phyloP scores from a whole-genome alignment of 1,140 invertebrate genomes.

The Caenorhabditis remanei region DNA sequence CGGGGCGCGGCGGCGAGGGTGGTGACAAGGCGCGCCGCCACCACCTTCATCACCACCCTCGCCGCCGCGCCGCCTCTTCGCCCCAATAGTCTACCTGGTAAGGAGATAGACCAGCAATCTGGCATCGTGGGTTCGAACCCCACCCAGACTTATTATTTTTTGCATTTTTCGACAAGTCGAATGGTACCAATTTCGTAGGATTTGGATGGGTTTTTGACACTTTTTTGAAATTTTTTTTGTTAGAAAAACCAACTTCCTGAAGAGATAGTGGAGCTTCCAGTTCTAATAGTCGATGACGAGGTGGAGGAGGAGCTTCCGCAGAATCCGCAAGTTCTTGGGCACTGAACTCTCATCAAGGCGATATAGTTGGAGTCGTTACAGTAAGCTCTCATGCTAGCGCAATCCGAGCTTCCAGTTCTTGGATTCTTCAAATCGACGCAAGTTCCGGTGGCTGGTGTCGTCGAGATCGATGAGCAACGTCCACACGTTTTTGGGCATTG shows the following conservation, averaged over 20 bases:
- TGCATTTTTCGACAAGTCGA: too few relatives aligned
- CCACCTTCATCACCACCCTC: too few relatives aligned
- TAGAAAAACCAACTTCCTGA: not conserved
- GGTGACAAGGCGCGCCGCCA: too few relatives aligned
- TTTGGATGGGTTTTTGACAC: too few relatives aligned
- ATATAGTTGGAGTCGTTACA: slow-evolving; percentile 59
- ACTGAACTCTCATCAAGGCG: slow-evolving; percentile 61
- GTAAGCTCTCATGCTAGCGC: slow-evolving; percentile 12
- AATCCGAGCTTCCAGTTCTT: slow-evolving; percentile 58
- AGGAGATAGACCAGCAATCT: too few relatives aligned
- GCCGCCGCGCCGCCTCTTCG: too few relatives aligned
- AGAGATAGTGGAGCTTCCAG: not conserved
- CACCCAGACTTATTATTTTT: too few relatives aligned
- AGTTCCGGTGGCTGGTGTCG: not conserved
- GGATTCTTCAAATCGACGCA: slow-evolving; percentile 59
- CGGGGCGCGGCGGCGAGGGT: too few relatives aligned
- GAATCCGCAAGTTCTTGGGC: slow-evolving; percentile 61
- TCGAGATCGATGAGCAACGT: slow-evolving; percentile 27
- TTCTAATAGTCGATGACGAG: not conserved
- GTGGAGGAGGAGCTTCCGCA: slow-evolving; percentile 23
- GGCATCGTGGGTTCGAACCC: too few relatives aligned
- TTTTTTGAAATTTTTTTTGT: too few relatives aligned
- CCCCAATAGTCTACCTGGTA: too few relatives aligned
- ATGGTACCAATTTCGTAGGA: too few relatives aligned
- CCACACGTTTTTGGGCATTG: slow-evolving; percentile 62